These are phyloP conservation scores for Clunio marinus DNA, from an alignment of 2,888 invertebrate genomes.

Conservation along the genomic window DNA sequence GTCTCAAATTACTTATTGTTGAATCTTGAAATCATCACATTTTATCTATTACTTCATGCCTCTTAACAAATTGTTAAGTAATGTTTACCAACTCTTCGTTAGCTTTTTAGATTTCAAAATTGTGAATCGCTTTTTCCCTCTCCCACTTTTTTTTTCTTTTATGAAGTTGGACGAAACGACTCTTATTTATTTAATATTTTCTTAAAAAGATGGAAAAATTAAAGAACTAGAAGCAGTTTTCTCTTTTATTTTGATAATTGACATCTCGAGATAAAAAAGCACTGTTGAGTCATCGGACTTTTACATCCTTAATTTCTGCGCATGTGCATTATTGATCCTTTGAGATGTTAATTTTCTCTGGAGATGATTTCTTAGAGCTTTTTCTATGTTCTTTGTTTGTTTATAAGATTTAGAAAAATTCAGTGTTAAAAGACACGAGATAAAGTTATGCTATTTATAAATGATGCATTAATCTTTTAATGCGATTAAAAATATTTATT, in stretches of 20 bases:
- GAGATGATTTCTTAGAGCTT: constrained; percentile 24
- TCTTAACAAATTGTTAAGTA: constrained; percentile 1
- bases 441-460: too few relatives aligned
- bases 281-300: constrained; percentile 34
- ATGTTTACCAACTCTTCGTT: constrained; percentile 9
- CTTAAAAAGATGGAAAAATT: neutral
- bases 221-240: neutral
- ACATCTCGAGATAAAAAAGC: constrained; percentile 23
- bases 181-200: neutral
- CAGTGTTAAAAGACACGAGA: too few relatives aligned
- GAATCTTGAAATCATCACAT: neutral
- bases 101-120: neutral
- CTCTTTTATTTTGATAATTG: neutral
- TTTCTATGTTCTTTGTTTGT: neutral
- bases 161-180: neutral
- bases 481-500: too few relatives aligned
- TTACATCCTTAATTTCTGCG: constrained; percentile 16
- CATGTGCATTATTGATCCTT: constrained; percentile 37
- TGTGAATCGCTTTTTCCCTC: neutral
- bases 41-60: constrained; percentile 2
- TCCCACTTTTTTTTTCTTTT: neutral
- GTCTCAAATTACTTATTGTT: constrained; percentile 28
- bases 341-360: constrained; percentile 30
- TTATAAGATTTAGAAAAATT: too few relatives aligned
- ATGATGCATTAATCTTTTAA: too few relatives aligned